These are phyloP conservation scores for Physeter macrocephalus DNA, from an alignment of 2,113 vertebrate species.

Conservation along the genomic window DNA sequence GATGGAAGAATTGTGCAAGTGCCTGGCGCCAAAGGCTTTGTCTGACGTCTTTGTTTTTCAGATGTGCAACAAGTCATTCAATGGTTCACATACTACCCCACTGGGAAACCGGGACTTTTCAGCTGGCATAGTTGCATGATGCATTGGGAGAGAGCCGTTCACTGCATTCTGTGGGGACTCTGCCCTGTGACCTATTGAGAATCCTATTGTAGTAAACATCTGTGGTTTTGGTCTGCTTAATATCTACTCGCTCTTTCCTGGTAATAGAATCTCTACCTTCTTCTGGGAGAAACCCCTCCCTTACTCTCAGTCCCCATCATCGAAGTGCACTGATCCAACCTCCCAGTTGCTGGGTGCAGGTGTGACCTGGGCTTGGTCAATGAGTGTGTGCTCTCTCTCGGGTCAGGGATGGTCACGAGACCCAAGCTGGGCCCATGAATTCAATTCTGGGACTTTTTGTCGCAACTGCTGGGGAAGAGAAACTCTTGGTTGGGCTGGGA, in stretches of 20 bases:
- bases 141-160: neutral
- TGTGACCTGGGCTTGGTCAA: neutral
- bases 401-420: neutral
- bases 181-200: slow-evolving; percentile 25
- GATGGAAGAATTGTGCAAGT: slow-evolving; percentile 49
- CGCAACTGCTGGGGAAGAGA: neutral
- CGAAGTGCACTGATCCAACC: neutral
- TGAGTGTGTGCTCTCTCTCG: neutral
- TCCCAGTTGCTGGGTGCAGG: neutral
- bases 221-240: slow-evolving; percentile 8
- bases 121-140: neutral
- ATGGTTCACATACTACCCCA: neutral
- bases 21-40: slow-evolving; percentile 54
- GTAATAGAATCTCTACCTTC: neutral
- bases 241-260: neutral
- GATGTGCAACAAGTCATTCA: neutral
- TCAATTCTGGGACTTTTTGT: neutral
- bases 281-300: neutral
- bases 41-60: slow-evolving; percentile 52
- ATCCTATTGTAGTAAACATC: slow-evolving; percentile 33
- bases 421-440: neutral
- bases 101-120: slow-evolving; percentile 43
- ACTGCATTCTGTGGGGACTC: neutral
- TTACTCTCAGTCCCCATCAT: neutral
- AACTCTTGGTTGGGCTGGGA: neutral